phyloP scores from a whole-genome alignment of 2,888 invertebrate genomes.

The Nasonovia ribisnigri region DNA sequence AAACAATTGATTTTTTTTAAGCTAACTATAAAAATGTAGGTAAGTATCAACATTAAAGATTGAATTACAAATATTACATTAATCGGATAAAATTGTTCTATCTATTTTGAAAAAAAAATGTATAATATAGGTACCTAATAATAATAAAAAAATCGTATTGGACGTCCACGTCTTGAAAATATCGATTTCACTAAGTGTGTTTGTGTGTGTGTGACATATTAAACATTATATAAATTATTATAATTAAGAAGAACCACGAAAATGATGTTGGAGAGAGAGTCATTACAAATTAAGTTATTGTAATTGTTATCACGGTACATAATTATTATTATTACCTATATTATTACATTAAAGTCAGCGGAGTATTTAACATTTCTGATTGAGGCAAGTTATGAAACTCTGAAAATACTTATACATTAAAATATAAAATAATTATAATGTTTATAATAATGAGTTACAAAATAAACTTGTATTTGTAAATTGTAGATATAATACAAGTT shows the following conservation, averaged over 20 bases:
- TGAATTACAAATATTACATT: neutral
- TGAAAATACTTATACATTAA: neutral
- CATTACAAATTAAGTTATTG: neutral
- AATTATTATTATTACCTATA: neutral
- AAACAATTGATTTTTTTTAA: neutral
- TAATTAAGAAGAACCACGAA: neutral
- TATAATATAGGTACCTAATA: neutral
- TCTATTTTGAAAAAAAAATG: neutral
- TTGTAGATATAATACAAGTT: neutral
- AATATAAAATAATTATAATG: neutral
- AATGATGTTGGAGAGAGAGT: neutral
- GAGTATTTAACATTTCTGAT: neutral
- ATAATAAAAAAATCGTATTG: neutral
- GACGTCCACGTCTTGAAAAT: neutral
- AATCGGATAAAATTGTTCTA: neutral
- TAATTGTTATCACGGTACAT: neutral
- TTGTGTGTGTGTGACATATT: neutral
- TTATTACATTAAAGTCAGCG: neutral
- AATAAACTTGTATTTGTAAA: neutral
- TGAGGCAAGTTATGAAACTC: neutral
- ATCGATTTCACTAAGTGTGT: neutral
- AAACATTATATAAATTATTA: neutral
- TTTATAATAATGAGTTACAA: neutral
- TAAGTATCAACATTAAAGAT: neutral
- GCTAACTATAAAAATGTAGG: neutral